Evolutionary conservation across 2,113 vertebrate species (phyloP), one percentile per base, ranked within the genome.

Genomic region (Accipiter cooperii): DNA sequence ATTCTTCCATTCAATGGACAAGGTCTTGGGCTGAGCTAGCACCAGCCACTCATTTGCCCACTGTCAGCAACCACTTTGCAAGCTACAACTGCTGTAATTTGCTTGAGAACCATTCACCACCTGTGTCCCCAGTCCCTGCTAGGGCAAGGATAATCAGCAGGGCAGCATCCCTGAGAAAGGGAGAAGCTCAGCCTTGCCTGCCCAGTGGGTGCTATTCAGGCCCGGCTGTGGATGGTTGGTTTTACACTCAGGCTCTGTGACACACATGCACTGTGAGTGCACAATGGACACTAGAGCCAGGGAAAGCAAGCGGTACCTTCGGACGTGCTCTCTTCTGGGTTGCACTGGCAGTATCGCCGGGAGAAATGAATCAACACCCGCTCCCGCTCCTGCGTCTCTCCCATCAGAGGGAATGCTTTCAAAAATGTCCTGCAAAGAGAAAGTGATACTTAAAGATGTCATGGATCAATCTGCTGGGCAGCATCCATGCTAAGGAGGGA

Each of bases 341-440:
- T 99, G 97, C 99, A 99, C 70, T 98, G 98, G 70, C 99, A 98
- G 94, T 98, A 99, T 21, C 99, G 98, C 66, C 93, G 97, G 60
- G 99, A 98, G 96, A 99, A 99, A 36, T 99, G 99, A 58, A 99
- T 98, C 85, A 99, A 98, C 54, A 99, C 99, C 1, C 99, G 98
- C 87, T 99, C 99, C 17, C 99, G 98, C 96, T 99, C 99, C 98
- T 99, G 99, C 0, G 99, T 99, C 98, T 99, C 99, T 29, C 99
- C 99, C 68, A 99, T 99, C 96, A 99, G 96, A 0, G 99, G 98
- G 92, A 99, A 99, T 3, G 99, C 99, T 63, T 98, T 99, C 89
- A 99, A 84, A 85, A 99, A 99, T 2, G 98, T 98, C 96, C 99
- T 99, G 97, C 58, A 87, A 34, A 74, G 11, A 93, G 26, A 78